phyloP scores from a whole-genome alignment of 2,888 invertebrate species.

The Ptilodon capucinus region DNA sequence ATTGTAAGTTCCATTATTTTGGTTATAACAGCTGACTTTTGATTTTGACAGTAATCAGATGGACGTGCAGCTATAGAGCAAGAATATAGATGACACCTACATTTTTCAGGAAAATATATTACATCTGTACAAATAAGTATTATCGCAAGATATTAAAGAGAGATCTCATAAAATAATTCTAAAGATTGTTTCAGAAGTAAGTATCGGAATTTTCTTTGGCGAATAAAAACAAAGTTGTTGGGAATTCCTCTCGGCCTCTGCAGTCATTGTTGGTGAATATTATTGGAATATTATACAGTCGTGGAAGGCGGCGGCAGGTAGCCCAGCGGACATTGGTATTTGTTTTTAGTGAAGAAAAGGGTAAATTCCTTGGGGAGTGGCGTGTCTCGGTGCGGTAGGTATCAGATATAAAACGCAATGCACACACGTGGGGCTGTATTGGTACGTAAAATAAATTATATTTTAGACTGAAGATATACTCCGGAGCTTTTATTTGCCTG shows the following conservation, averaged over 20 bases:
- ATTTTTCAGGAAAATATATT: no score
- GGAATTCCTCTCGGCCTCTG: conserved; percentile 10
- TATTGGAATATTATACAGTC: conserved; percentile 41
- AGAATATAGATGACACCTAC: no score
- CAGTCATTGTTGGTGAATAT: conserved; percentile 34
- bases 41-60: neutral
- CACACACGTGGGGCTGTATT: conserved; percentile 33
- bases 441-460: conserved; percentile 27
- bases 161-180: neutral
- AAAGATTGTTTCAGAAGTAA: neutral
- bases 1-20: neutral
- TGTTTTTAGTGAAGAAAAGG: conserved; percentile 49
- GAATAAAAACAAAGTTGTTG: conserved; percentile 7
- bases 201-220: conserved; percentile 3
- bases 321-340: conserved; percentile 33
- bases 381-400: conserved; percentile 25
- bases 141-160: conserved; percentile 1
- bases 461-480: conserved; percentile 3
- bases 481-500: neutral
- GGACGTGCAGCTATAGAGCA: no score
- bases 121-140: neutral
- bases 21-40: neutral
- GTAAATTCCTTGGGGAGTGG: conserved; percentile 41
- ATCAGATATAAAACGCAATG: conserved; percentile 36
- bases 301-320: conserved; percentile 19